phyloP scores from a whole-genome alignment of 2,113 vertebrate genomes.

The Grallaria varia region DNA sequence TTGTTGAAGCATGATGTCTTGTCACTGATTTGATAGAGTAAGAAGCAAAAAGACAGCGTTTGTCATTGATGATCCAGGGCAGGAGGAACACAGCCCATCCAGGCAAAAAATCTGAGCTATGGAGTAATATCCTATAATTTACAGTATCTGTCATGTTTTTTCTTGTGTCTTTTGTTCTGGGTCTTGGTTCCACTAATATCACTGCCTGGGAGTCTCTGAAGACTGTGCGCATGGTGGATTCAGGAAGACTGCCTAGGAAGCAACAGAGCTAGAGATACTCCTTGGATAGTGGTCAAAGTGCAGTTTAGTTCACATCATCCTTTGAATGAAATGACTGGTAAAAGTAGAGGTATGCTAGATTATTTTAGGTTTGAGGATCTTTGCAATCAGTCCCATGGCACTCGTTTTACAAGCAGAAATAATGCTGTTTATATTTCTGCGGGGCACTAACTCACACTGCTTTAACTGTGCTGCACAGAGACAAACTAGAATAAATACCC shows the following conservation, averaged over 20 bases:
- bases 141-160: background rate
- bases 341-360: background rate
- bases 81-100: background rate
- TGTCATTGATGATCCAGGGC: background rate
- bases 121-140: background rate
- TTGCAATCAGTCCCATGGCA: background rate
- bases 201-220: background rate
- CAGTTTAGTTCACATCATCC: background rate
- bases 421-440: background rate
- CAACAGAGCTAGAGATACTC: background rate
- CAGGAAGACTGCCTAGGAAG: background rate
- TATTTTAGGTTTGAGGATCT: background rate
- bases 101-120: background rate
- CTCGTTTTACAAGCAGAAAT: background rate
- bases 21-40: background rate
- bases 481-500: background rate
- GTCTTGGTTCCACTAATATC: background rate
- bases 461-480: background rate
- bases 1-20: rapidly evolving
- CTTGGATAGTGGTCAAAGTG: background rate
- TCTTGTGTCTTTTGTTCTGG: background rate
- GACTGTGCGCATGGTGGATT: background rate
- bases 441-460: background rate
- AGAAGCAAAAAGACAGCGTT: background rate
- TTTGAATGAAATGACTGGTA: background rate